phyloP scores from a whole-genome alignment of 2,888 invertebrate genomes.

The Boloria euphrosyne region DNA sequence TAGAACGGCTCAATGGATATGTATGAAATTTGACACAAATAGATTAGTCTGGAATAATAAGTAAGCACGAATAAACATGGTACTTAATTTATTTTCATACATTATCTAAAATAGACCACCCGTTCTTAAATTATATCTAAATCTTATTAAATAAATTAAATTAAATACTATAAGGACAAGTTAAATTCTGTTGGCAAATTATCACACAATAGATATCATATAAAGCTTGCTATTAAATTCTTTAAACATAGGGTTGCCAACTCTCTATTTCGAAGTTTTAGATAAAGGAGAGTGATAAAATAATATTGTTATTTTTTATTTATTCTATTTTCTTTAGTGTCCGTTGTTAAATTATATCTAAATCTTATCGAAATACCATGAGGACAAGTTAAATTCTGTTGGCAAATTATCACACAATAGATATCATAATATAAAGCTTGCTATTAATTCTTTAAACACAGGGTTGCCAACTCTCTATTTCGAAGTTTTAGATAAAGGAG shows the following conservation, averaged over 20 bases:
- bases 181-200: slow-evolving; percentile 9
- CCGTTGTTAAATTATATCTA: background rate
- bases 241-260: background rate
- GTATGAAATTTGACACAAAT: too few relatives aligned
- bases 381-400: slow-evolving; percentile 3
- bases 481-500: too few relatives aligned
- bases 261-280: background rate
- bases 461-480: background rate
- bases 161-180: background rate
- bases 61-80: too few relatives aligned
- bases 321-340: background rate
- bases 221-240: background rate
- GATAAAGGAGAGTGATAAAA: background rate
- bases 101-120: too few relatives aligned
- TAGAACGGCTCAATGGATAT: too few relatives aligned
- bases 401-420: slow-evolving; percentile 5
- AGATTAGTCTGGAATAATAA: too few relatives aligned
- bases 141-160: too few relatives aligned
- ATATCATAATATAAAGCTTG: background rate
- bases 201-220: background rate
- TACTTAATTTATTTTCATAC: too few relatives aligned
- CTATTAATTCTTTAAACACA: background rate
- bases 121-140: background rate
- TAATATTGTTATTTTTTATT: background rate
- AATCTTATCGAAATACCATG: background rate